phyloP scores from a whole-genome alignment of 2,888 invertebrate species.

The Erynnis tages region DNA sequence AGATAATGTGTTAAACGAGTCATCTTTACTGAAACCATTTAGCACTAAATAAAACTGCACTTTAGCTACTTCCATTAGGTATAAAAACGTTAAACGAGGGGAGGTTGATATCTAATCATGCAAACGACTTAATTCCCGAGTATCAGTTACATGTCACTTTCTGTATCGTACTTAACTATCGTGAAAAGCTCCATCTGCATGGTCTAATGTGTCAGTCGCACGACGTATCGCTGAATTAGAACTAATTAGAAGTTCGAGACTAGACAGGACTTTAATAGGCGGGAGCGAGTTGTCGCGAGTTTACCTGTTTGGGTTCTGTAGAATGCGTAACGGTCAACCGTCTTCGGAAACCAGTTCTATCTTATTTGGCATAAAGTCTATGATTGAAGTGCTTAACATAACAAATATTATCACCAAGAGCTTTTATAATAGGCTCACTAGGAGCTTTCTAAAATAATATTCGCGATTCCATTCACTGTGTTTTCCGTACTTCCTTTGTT shows the following conservation, averaged over 20 bases:
- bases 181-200: slow-evolving; percentile 4
- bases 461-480: neutral
- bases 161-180: slow-evolving; percentile 1
- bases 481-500: neutral
- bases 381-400: no score
- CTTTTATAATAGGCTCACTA: neutral
- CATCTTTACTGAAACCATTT: no score
- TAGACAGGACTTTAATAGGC: slow-evolving; percentile 11
- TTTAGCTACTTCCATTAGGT: no score
- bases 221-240: slow-evolving; percentile 5
- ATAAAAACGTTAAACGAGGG: no score
- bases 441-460: neutral
- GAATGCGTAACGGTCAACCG: neutral
- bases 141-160: neutral
- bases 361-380: no score
- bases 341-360: neutral
- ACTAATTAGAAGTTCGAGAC: neutral
- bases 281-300: slow-evolving; percentile 10
- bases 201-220: slow-evolving; percentile 1
- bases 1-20: no score
- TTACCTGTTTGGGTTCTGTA: neutral
- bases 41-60: no score
- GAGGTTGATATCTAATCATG: neutral
- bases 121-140: neutral
- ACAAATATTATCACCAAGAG: neutral